A percentile compares a stretch with the other conserved stretches of the same genome.
These are phyloP conservation scores for Melangyna quadrimaculata DNA, from an alignment of 2,888 invertebrate genomes.

Conservation along the genomic window DNA sequence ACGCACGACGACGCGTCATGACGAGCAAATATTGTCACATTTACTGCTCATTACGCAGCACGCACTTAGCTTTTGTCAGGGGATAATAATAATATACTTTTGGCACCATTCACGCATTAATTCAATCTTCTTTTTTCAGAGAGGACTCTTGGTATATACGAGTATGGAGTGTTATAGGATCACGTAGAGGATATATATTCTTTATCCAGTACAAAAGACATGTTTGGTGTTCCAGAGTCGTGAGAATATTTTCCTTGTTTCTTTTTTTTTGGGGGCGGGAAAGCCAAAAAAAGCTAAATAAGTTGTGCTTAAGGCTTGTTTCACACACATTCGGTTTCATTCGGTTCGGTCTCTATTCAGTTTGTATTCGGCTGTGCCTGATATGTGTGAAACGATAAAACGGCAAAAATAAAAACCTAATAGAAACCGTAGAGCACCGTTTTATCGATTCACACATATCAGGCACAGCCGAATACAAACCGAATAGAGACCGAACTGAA, in stretches of 20 bases:
- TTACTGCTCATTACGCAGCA: slow-evolving; percentile 60
- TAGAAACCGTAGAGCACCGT: too few species aligned
- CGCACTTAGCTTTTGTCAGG: slow-evolving; percentile 26
- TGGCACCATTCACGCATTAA: slow-evolving; percentile 31
- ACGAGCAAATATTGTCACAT: slow-evolving; percentile 48
- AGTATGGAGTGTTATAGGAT: background rate
- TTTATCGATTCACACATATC: too few species aligned
- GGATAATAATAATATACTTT: slow-evolving; percentile 30
- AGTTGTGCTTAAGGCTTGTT: slow-evolving; percentile 13
- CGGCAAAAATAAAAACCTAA: too few species aligned
- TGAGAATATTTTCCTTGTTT: slow-evolving; percentile 39
- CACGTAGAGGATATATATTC: slow-evolving; percentile 27
- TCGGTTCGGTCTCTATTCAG: too few species aligned
- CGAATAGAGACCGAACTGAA: too few species aligned
- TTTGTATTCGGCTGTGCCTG: too few species aligned
- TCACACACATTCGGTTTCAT: background rate
- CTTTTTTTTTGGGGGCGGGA: background rate
- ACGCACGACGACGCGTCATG: background rate
- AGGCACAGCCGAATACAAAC: too few species aligned
- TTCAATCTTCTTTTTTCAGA: slow-evolving; percentile 14
- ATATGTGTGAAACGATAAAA: too few species aligned
- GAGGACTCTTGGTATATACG: background rate
- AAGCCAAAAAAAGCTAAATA: slow-evolving; percentile 33
- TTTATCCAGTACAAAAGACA: slow-evolving; percentile 20
- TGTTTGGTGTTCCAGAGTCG: slow-evolving; percentile 17